These are phyloP conservation scores for Telenomus remus DNA, from an alignment of 1,140 invertebrate genomes.

Conservation along the genomic window DNA sequence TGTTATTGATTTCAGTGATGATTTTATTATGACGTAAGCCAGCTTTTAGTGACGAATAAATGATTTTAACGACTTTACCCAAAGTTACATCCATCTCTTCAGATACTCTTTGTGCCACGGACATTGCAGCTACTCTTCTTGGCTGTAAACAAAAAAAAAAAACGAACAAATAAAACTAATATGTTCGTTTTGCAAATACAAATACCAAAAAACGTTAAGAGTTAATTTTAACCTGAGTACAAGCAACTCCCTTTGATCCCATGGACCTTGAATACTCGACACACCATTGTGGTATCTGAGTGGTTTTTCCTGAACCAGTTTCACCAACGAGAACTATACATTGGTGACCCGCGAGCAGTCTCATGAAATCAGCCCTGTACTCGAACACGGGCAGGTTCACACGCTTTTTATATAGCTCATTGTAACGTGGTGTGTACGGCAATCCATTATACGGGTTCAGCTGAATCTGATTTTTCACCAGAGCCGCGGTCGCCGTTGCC, in stretches of 20 bases:
- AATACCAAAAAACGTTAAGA: too few species aligned
- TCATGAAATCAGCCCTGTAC: conserved; percentile 96
- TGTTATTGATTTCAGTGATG: too few species aligned
- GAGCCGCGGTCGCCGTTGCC: conserved; percentile 64
- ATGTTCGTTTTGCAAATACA: too few species aligned
- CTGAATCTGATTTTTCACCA: conserved; percentile 74
- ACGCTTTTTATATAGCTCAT: conserved; percentile 91
- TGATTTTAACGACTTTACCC: conserved; percentile 62
- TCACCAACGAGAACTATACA: conserved; percentile 96
- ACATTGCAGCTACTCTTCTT: conserved; percentile 97
- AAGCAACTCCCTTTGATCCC: conserved; percentile 91
- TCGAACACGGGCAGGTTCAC: conserved; percentile 97
- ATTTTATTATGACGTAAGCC: too few species aligned
- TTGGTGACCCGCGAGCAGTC: conserved; percentile 91
- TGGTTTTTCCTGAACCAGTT: conserved; percentile 98
- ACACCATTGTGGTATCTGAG: conserved; percentile 95
- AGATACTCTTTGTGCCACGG: conserved; percentile 97
- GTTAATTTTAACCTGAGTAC: conserved; percentile 99
- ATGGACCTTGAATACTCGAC: conserved; percentile 88
- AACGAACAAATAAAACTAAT: conserved; percentile 5
- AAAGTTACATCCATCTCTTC: conserved; percentile 99
- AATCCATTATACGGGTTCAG: conserved; percentile 84
- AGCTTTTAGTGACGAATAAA: too few species aligned
- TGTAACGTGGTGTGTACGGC: conserved; percentile 87
- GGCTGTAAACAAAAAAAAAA: conserved; percentile 24